phyloP scores from a whole-genome alignment of 2,888 invertebrate species.

The Mantis religiosa region DNA sequence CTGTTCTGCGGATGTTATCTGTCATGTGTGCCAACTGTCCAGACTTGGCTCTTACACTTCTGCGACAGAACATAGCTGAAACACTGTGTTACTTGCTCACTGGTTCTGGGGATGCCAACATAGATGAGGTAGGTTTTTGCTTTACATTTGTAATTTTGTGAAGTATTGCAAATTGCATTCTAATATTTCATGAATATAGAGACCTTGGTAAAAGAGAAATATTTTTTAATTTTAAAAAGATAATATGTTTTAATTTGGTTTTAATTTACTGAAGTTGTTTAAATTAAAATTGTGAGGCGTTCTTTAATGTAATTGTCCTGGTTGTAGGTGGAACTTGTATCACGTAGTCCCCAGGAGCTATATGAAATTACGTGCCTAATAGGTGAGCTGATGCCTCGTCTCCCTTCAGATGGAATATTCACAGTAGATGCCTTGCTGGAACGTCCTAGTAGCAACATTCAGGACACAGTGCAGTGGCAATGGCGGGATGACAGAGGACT shows the following conservation, averaged over 20 bases:
- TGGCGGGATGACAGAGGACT: slow-evolving; percentile 92
- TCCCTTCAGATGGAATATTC: slow-evolving; percentile 94
- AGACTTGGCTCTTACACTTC: slow-evolving; percentile 83
- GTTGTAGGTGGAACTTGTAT: slow-evolving; percentile 70
- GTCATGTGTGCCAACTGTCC: slow-evolving; percentile 95
- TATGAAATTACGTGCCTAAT: slow-evolving; percentile 97
- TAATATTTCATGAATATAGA: too few species aligned
- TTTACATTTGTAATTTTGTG: neutral
- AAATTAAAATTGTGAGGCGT: neutral
- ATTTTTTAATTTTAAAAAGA: too few species aligned
- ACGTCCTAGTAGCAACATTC: slow-evolving; percentile 62
- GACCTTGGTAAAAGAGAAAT: too few species aligned
- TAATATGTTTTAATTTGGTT: too few species aligned
- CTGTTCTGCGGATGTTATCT: slow-evolving; percentile 92
- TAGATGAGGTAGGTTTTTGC: slow-evolving; percentile 44
- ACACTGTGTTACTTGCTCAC: slow-evolving; percentile 91
- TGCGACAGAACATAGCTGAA: slow-evolving; percentile 93
- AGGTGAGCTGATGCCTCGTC: slow-evolving; percentile 93
- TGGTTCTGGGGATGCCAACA: slow-evolving; percentile 67
- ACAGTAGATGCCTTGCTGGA: slow-evolving; percentile 85
- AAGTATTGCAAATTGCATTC: neutral
- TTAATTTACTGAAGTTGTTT: too few species aligned
- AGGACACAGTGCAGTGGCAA: slow-evolving; percentile 88
- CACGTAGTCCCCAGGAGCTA: slow-evolving; percentile 90
- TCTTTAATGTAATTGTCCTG: neutral